Conservation (phyloP, 2,888 invertebrate genomes). For the Caenorhabditis becei region DNA sequence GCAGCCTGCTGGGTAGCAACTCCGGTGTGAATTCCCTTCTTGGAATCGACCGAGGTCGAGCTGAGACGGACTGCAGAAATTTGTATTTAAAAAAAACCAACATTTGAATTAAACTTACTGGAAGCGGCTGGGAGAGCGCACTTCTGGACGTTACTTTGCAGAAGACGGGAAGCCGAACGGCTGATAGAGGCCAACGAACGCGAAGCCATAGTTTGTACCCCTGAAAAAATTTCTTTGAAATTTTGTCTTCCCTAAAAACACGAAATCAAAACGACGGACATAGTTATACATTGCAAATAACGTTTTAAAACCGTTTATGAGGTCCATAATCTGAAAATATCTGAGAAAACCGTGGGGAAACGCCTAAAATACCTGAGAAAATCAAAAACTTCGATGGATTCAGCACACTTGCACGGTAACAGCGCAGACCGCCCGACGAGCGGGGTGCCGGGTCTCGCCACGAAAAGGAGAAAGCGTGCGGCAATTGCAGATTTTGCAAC, state of each 20-base stretch:
- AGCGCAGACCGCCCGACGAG: conserved; percentile 64
- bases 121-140: conserved; percentile 69
- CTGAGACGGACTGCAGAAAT: conserved; percentile 71
- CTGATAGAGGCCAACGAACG: conserved; percentile 74
- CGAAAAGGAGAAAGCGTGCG: conserved; percentile 43
- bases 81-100: conserved; percentile 4
- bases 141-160: conserved; percentile 72
- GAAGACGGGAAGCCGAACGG: conserved; percentile 74
- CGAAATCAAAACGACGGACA: not conserved
- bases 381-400: conserved; percentile 28
- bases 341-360: conserved; percentile 21
- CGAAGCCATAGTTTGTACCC: conserved; percentile 73
- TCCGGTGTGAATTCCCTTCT: conserved; percentile 74
- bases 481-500: conserved; percentile 36
- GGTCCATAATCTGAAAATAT: not conserved
- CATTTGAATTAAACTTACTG: conserved; percentile 45
- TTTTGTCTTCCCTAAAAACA: conserved; percentile 25
- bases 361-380: conserved; percentile 21
- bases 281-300: not conserved
- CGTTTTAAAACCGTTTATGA: not conserved
- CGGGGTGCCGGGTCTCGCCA: conserved; percentile 55
- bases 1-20: conserved; percentile 72
- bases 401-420: conserved; percentile 54
- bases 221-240: conserved; percentile 23
- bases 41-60: conserved; percentile 71